Evolutionary conservation across 2,797 vertebrate species (phyloP).

Genomic region (Phylloscopus collybita): DNA sequence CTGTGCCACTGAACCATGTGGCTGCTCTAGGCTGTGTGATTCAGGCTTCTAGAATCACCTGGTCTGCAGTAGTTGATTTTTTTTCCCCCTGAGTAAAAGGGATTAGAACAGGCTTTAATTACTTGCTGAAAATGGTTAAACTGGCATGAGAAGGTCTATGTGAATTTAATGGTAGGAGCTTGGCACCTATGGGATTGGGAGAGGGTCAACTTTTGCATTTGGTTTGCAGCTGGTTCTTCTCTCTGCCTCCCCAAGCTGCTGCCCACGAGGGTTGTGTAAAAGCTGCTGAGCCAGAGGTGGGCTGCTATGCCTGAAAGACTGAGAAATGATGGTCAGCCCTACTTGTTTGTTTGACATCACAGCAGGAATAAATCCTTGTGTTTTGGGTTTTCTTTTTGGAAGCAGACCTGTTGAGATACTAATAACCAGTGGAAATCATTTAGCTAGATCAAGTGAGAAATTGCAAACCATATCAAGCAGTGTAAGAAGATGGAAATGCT

Average conservation of each 20-base stretch:
- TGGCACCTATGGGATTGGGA: rapidly evolving
- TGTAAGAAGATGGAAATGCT: not conserved
- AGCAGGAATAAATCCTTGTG: not conserved
- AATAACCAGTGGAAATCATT: not conserved
- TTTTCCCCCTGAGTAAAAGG: not conserved
- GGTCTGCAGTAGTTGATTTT: not conserved
- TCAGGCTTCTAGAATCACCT: not conserved
- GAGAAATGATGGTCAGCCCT: not conserved
- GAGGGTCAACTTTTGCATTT: not conserved
- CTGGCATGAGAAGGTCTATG: not conserved
- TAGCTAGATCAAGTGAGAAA: not conserved
- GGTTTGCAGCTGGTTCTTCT: not conserved
- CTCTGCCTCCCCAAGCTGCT: not conserved
- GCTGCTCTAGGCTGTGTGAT: not conserved
- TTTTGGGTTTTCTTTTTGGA: not conserved
- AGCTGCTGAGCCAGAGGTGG: not conserved
- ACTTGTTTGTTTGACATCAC: not conserved
- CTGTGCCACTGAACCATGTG: not conserved
- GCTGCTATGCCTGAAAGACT: not conserved
- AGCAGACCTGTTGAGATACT: not conserved
- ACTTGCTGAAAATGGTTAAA: not conserved
- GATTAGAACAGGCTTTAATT: not conserved
- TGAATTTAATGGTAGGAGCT: not conserved
- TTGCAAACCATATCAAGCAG: not conserved
- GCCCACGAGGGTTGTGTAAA: rapidly evolving